Conservation (phyloP, 2,888 invertebrate genomes). For the Sabatieria punctata region DNA sequence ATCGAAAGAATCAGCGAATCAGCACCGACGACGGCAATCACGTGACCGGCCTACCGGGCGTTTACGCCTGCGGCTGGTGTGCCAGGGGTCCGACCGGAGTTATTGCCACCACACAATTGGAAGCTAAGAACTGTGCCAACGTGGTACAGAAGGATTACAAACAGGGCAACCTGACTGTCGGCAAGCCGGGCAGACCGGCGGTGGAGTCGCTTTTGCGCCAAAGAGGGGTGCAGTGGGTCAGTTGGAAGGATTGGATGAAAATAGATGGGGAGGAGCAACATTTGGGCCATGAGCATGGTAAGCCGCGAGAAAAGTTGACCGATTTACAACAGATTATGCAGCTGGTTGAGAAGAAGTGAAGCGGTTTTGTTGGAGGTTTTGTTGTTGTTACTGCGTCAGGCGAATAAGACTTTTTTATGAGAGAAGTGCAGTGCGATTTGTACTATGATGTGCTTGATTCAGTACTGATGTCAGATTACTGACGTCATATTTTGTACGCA, state of each 20-base stretch:
- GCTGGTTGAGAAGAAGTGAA: too few species aligned
- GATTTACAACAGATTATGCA: too few species aligned
- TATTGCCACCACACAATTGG: slow-evolving; percentile 6
- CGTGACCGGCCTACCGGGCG: background rate
- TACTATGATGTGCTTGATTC: too few species aligned
- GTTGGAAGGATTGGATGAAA: slow-evolving; percentile 7
- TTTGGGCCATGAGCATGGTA: background rate
- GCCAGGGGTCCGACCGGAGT: slow-evolving; percentile 8
- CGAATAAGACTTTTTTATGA: too few species aligned
- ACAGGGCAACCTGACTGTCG: background rate
- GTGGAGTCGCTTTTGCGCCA: background rate
- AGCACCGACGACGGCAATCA: background rate
- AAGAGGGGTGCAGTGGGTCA: slow-evolving; percentile 1
- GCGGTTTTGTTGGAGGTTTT: too few species aligned
- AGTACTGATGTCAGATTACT: too few species aligned
- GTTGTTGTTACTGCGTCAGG: too few species aligned
- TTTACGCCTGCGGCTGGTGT: slow-evolving; percentile 10
- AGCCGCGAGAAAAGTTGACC: slow-evolving; percentile 6
- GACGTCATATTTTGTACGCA: too few species aligned
- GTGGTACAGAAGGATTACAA: background rate
- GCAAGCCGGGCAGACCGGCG: background rate
- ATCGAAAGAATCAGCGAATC: background rate
- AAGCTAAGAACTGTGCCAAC: slow-evolving; percentile 1
- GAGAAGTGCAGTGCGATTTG: too few species aligned
- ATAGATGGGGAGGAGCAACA: slow-evolving; percentile 3